Evolutionary conservation across 2,797 vertebrate genomes (phyloP).

Genomic region (Hypotaenidia okinawae): DNA sequence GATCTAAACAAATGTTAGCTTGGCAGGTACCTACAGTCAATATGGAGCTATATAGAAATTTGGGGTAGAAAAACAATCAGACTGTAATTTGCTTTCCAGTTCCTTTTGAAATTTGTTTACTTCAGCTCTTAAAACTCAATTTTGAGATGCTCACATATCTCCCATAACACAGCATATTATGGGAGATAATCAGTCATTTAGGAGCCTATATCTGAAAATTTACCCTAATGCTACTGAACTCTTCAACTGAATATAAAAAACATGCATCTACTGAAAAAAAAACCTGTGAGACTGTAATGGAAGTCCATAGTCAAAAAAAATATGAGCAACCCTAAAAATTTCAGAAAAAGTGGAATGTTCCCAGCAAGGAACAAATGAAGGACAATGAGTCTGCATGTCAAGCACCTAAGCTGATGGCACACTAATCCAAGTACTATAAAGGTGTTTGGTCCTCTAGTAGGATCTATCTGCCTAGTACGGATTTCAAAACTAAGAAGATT

Average conservation of each 20-base stretch:
- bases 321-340: not conserved
- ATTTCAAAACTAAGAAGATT: not conserved
- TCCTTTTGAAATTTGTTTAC: not conserved
- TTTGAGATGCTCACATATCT: not conserved
- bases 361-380: not conserved
- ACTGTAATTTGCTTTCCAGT: not conserved
- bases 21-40: conserved; percentile 32
- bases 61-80: not conserved
- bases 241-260: not conserved
- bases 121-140: not conserved
- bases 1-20: conserved; percentile 27
- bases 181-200: not conserved
- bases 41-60: not conserved
- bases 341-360: not conserved
- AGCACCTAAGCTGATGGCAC: fast-evolving
- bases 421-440: not conserved
- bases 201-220: not conserved
- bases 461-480: not conserved
- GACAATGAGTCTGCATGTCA: not conserved
- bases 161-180: not conserved
- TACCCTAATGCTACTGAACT: not conserved
- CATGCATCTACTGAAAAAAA: not conserved
- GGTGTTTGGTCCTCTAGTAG: not conserved
- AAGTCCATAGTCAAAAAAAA: not conserved
- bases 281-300: not conserved